Percentiles rank a stretch among this genome's conserved stretches.
Evolutionary conservation across 2,888 invertebrate species (phyloP).

Genomic region (Caenorhabditis uteleia): DNA sequence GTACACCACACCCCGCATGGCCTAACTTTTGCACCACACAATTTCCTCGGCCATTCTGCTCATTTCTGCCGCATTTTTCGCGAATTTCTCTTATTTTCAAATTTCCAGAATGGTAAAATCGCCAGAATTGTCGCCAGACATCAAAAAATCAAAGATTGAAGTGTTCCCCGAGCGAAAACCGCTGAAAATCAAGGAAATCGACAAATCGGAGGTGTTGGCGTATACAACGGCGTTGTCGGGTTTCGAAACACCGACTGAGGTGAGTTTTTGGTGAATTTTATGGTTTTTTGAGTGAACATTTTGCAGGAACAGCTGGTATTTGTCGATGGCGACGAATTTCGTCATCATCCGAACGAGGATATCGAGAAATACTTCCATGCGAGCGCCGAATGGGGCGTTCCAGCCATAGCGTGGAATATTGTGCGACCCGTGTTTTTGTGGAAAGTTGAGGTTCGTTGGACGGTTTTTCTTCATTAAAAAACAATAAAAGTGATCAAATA

Average conservation of each 20-base stretch:
- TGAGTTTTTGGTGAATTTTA: constrained; percentile 1
- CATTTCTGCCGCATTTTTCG: too few relatives aligned
- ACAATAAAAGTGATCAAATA: not conserved
- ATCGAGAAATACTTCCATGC: constrained; percentile 32
- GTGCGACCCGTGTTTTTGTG: constrained; percentile 36
- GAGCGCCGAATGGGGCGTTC: constrained; percentile 36
- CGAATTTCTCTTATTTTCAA: too few relatives aligned
- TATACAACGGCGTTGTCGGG: constrained; percentile 14
- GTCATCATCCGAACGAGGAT: constrained; percentile 30
- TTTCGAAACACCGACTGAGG: constrained; percentile 30
- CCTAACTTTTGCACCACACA: too few relatives aligned
- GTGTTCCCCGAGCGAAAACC: constrained; percentile 8
- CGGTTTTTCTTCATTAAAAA: not conserved
- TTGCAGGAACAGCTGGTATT: constrained; percentile 22
- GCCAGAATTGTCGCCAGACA: constrained; percentile 26
- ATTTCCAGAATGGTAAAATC: constrained; percentile 21
- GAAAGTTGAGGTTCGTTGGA: constrained; percentile 26
- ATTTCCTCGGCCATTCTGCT: too few relatives aligned
- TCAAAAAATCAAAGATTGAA: constrained; percentile 26
- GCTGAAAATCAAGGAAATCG: constrained; percentile 3
- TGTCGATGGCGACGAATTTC: constrained; percentile 5
- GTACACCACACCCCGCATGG: too few relatives aligned
- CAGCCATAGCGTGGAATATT: constrained; percentile 33
- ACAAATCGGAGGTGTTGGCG: constrained; percentile 10
- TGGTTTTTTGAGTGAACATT: constrained; percentile 3